Percentiles rank a stretch among this genome's conserved stretches.
phyloP scores from a whole-genome alignment of 2,113 vertebrate genomes.

The Nestor notabilis region DNA sequence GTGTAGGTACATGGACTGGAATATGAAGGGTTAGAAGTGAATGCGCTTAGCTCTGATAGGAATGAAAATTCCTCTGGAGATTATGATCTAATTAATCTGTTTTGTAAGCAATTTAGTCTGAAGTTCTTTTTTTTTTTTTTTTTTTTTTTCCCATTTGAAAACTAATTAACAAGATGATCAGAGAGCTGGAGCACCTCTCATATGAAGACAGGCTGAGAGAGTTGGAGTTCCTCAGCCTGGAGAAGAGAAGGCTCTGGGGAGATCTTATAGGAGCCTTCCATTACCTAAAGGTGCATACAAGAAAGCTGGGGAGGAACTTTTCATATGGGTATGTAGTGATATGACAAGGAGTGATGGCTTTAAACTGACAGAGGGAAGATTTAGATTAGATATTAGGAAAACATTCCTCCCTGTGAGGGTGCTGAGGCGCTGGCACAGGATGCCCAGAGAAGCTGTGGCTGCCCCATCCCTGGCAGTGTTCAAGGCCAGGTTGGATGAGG shows the following conservation, averaged over 20 bases:
- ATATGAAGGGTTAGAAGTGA: neutral
- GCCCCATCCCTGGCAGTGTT: neutral
- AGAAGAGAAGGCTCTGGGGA: neutral
- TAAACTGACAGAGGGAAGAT: neutral
- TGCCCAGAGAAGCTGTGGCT: neutral
- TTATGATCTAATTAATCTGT: neutral
- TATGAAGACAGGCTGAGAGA: neutral
- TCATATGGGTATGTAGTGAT: neutral
- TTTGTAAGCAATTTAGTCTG: neutral
- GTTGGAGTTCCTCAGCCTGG: neutral
- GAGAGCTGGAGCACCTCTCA: neutral
- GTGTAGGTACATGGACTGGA: rapidly evolving
- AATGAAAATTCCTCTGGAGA: neutral
- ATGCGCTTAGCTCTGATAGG: neutral
- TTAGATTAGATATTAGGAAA: neutral
- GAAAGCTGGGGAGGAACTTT: neutral
- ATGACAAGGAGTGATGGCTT: neutral
- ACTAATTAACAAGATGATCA: neutral
- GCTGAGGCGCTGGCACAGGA: neutral
- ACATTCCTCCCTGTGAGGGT: neutral
- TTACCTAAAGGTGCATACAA: neutral
- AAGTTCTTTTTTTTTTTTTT: neutral
- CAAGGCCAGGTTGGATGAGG: neutral
- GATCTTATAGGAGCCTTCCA: neutral
- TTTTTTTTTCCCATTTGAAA: neutral